These are phyloP conservation scores for Galerucella calmariensis DNA, from an alignment of 2,888 invertebrate species.

Conservation along the genomic window DNA sequence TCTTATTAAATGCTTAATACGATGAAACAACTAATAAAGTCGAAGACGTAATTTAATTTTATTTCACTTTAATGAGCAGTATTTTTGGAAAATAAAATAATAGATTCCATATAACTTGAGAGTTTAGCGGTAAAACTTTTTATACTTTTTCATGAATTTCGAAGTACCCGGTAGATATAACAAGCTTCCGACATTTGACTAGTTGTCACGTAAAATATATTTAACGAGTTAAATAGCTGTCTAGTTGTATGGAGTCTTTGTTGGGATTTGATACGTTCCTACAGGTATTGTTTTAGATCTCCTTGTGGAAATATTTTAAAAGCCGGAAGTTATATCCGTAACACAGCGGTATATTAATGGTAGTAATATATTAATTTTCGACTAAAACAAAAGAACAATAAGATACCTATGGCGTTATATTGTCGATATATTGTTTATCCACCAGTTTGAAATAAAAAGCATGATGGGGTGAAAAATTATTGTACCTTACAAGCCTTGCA, in stretches of 20 bases:
- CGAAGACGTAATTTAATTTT: constrained; percentile 32
- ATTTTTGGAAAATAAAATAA: constrained; percentile 17
- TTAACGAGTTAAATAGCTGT: constrained; percentile 1
- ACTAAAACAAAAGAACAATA: constrained; percentile 17
- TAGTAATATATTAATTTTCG: constrained; percentile 12
- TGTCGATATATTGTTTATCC: constrained; percentile 5
- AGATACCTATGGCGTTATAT: constrained; percentile 9
- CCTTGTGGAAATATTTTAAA: constrained; percentile 36
- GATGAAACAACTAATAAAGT: constrained; percentile 32
- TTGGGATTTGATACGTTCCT: constrained; percentile 5
- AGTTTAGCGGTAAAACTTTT: not conserved
- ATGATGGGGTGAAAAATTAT: not conserved
- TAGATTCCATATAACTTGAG: not conserved
- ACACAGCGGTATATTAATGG: constrained; percentile 42
- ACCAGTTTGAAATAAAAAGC: not conserved
- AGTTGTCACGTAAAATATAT: not conserved
- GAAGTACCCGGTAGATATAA: not conserved
- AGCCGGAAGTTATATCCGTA: constrained; percentile 48
- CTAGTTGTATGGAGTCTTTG: constrained; percentile 8
- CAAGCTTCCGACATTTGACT: constrained; percentile 7
- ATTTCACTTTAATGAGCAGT: constrained; percentile 25
- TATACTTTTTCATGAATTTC: not conserved
- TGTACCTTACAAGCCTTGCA: too few species aligned
- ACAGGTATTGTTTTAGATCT: constrained; percentile 20
- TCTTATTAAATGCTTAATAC: constrained; percentile 25